phyloP scores from a whole-genome alignment of 2,797 vertebrate genomes.

The Dermochelys coriacea region DNA sequence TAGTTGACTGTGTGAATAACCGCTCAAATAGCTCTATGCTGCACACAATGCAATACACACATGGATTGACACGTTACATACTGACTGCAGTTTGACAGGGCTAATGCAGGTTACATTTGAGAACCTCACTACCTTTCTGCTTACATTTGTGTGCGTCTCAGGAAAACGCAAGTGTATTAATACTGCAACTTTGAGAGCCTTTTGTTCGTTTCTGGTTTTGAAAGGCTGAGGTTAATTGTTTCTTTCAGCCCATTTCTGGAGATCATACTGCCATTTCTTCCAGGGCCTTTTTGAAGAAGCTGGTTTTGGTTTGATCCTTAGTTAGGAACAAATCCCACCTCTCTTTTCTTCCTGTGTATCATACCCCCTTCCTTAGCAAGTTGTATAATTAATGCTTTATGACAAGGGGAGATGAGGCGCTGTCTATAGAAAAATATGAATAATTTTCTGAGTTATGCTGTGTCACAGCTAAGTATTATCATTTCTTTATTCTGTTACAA shows the following conservation, averaged over 20 bases:
- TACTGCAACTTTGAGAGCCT: accelerated
- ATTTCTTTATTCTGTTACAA: too few species aligned
- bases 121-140: background rate
- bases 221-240: background rate
- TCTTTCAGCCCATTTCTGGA: background rate
- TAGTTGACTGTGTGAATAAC: background rate
- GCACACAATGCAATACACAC: background rate
- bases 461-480: too few species aligned
- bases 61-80: accelerated
- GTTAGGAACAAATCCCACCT: accelerated
- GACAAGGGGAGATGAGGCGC: background rate
- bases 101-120: background rate
- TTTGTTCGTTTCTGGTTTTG: background rate
- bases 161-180: background rate
- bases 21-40: accelerated
- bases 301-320: background rate
- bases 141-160: background rate
- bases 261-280: background rate
- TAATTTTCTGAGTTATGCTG: background rate
- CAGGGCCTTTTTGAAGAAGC: background rate
- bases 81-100: accelerated
- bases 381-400: background rate
- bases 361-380: background rate
- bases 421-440: background rate
- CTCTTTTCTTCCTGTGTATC: background rate